Percentiles rank a stretch among this genome's conserved stretches.
These are phyloP conservation scores for Eupithecia centaureata DNA, from an alignment of 2,888 invertebrate genomes.

Conservation along the genomic window DNA sequence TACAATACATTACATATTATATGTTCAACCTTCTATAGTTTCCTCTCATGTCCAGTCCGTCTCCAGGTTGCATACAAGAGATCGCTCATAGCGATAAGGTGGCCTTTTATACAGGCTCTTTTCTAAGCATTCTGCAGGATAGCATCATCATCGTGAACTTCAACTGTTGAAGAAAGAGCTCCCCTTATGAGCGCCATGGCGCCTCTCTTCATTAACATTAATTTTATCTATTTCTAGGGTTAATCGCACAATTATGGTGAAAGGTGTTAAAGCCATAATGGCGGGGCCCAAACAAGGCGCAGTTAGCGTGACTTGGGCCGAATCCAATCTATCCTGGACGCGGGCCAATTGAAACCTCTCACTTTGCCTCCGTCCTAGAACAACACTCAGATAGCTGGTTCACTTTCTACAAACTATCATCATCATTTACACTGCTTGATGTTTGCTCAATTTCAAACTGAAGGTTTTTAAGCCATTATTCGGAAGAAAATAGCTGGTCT, in stretches of 20 bases:
- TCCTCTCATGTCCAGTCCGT: no score
- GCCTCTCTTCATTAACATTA: neutral
- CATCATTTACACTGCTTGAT: no score
- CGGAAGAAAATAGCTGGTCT: no score
- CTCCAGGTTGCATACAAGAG: no score
- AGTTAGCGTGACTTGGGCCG: conserved; percentile 61
- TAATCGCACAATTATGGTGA: conserved; percentile 38
- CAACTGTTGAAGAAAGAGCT: neutral
- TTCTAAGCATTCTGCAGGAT: no score
- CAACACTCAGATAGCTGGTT: neutral
- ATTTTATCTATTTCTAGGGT: conserved; percentile 39
- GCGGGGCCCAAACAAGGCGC: conserved; percentile 58
- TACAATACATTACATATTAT: no score
- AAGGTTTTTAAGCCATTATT: no score
- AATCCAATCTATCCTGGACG: conserved; percentile 63
- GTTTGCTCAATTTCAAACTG: no score
- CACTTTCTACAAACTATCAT: neutral
- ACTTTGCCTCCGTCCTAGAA: conserved; percentile 51
- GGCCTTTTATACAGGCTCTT: no score
- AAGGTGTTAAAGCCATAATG: conserved; percentile 62
- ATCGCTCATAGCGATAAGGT: no score
- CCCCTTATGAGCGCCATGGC: neutral
- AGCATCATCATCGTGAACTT: no score
- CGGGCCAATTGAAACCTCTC: conserved; percentile 62
- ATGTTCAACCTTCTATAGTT: no score